A percentile compares a stretch with the other conserved stretches of the same genome.
These are phyloP conservation scores for Penaeus indicus DNA, from an alignment of 1,140 invertebrate species.

Conservation along the genomic window DNA sequence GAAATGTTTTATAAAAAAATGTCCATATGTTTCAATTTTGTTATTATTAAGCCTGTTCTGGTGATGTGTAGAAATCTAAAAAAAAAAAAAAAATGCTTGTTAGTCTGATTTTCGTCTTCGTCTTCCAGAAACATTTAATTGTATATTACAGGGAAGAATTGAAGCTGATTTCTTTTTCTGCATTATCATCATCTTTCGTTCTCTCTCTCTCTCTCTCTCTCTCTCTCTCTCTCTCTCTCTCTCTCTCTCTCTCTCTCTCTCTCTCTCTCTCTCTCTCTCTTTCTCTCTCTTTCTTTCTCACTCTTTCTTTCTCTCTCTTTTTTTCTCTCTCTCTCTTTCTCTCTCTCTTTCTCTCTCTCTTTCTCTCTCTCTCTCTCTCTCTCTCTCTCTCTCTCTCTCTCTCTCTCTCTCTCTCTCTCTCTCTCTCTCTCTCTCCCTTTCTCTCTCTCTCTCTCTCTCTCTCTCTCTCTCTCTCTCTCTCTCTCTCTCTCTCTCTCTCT, in stretches of 20 bases:
- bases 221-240: constrained; percentile 68
- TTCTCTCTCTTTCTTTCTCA: too few species aligned
- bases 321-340: constrained; percentile 2
- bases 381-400: constrained; percentile 28
- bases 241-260: constrained; percentile 70
- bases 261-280: constrained; percentile 67
- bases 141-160: too few species aligned
- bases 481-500: too few species aligned
- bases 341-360: constrained; percentile 12
- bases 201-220: constrained; percentile 45
- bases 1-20: too few species aligned
- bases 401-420: constrained; percentile 16
- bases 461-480: too few species aligned
- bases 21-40: too few species aligned
- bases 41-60: too few species aligned
- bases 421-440: not conserved
- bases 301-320: not conserved
- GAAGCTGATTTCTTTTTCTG: not conserved
- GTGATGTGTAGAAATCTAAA: too few species aligned
- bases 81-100: too few species aligned
- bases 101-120: too few species aligned
- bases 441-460: too few species aligned
- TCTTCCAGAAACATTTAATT: too few species aligned
- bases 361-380: constrained; percentile 1
- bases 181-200: not conserved